phyloP scores from a whole-genome alignment of 2,888 invertebrate species.

The Matsumyia berberina region DNA sequence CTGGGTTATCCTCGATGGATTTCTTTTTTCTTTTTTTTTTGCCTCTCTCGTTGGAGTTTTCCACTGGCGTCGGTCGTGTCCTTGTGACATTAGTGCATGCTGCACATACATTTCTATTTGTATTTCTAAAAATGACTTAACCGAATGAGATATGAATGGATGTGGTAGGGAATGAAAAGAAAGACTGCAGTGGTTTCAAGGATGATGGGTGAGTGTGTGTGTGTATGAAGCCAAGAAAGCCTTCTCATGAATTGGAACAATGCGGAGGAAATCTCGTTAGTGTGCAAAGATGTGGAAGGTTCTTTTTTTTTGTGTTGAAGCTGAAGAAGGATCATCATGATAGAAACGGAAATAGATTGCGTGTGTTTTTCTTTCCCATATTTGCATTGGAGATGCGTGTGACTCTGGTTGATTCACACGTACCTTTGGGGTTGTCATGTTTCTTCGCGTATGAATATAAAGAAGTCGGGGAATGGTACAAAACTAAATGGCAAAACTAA shows the following conservation, averaged over 20 bases:
- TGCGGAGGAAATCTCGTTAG: conserved; percentile 70
- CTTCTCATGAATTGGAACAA: conserved; percentile 65
- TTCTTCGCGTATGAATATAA: too few species aligned
- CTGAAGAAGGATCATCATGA: conserved; percentile 51
- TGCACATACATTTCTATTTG: conserved; percentile 53
- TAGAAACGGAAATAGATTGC: conserved; percentile 58
- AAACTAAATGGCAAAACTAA: too few species aligned
- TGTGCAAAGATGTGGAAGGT: conserved; percentile 39
- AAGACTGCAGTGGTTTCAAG: conserved; percentile 55
- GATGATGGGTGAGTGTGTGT: background rate
- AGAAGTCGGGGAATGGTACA: too few species aligned
- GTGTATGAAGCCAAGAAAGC: background rate
- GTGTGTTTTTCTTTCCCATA: conserved; percentile 29
- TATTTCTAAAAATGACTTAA: conserved; percentile 63
- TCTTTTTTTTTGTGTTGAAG: conserved; percentile 13
- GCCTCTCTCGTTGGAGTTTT: conserved; percentile 3
- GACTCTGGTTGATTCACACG: conserved; percentile 26
- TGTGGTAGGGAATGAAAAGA: conserved; percentile 12
- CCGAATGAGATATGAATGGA: conserved; percentile 50
- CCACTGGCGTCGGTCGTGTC: conserved; percentile 37
- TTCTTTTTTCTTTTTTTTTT: conserved; percentile 17
- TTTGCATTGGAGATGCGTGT: conserved; percentile 44
- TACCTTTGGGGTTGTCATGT: conserved; percentile 33
- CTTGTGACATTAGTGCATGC: conserved; percentile 48
- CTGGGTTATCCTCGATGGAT: conserved; percentile 18